Evolutionary conservation across 1,140 invertebrate genomes (phyloP).

Genomic region (Polyergus mexicanus): DNA sequence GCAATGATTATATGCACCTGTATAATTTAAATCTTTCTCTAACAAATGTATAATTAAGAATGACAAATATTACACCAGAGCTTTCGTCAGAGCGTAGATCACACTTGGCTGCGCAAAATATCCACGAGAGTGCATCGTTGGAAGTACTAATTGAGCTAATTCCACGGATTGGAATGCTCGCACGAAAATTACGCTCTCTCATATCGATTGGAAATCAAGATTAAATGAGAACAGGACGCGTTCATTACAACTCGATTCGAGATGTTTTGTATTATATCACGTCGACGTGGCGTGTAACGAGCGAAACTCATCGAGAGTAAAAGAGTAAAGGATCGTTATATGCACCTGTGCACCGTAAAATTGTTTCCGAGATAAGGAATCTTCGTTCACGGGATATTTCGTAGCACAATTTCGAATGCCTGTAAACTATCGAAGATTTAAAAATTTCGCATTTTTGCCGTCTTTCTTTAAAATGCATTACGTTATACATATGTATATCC

Average conservation of each 20-base stretch:
- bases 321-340: conserved; percentile 38
- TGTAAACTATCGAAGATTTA: conserved; percentile 44
- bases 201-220: conserved; percentile 51
- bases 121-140: neutral
- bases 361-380: conserved; percentile 37
- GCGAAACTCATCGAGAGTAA: conserved; percentile 44
- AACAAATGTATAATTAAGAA: neutral
- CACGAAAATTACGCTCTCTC: conserved; percentile 26
- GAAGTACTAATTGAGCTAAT: conserved; percentile 44
- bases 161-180: neutral
- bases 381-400: conserved; percentile 20
- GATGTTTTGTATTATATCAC: conserved; percentile 1
- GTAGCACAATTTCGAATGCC: neutral
- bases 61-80: neutral
- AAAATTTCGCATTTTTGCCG: neutral
- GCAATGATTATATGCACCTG: neutral
- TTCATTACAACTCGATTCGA: conserved; percentile 31
- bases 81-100: neutral
- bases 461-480: neutral
- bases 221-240: conserved; percentile 29
- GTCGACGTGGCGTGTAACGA: conserved; percentile 16
- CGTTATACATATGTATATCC: neutral
- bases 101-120: neutral
- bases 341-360: conserved; percentile 30
- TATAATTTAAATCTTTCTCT: neutral